phyloP scores from a whole-genome alignment of 1,140 invertebrate species.

The Cecropterus lyciades region DNA sequence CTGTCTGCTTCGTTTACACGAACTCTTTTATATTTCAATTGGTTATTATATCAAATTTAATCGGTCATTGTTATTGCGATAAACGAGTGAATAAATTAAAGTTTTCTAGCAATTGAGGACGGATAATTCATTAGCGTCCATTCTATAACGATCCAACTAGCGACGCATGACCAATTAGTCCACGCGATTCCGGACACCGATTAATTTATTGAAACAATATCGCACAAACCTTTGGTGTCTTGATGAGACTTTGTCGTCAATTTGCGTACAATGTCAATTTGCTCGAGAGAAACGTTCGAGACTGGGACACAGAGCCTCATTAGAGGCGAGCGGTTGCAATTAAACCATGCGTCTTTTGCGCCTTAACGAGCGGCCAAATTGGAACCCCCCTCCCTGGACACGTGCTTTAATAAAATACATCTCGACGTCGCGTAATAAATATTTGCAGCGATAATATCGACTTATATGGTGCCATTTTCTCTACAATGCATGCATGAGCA shows the following conservation, averaged over 20 bases:
- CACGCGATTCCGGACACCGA: slow-evolving; percentile 18
- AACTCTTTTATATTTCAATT: not conserved
- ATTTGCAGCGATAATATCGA: slow-evolving; percentile 51
- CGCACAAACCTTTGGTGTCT: slow-evolving; percentile 49
- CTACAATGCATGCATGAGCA: slow-evolving; percentile 21
- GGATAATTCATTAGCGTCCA: slow-evolving; percentile 4
- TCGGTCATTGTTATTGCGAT: not conserved
- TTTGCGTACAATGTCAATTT: slow-evolving; percentile 80
- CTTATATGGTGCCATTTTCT: slow-evolving; percentile 21
- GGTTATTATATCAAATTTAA: not conserved
- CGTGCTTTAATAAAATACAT: slow-evolving; percentile 62
- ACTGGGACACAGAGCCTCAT: slow-evolving; percentile 72
- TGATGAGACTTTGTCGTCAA: slow-evolving; percentile 63
- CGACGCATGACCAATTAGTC: slow-evolving; percentile 6
- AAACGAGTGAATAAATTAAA: not conserved
- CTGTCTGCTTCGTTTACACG: not conserved
- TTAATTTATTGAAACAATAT: slow-evolving; percentile 28
- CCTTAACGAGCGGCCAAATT: slow-evolving; percentile 77
- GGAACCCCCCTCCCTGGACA: slow-evolving; percentile 64
- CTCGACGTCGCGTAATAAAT: slow-evolving; percentile 55
- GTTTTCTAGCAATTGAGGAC: not conserved
- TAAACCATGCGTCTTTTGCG: slow-evolving; percentile 78
- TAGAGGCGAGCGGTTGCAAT: slow-evolving; percentile 78
- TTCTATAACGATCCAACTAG: slow-evolving; percentile 4
- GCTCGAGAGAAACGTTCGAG: slow-evolving; percentile 62